Conservation (phyloP, 2,888 invertebrate genomes). For the Trachelus iudaicus region DNA sequence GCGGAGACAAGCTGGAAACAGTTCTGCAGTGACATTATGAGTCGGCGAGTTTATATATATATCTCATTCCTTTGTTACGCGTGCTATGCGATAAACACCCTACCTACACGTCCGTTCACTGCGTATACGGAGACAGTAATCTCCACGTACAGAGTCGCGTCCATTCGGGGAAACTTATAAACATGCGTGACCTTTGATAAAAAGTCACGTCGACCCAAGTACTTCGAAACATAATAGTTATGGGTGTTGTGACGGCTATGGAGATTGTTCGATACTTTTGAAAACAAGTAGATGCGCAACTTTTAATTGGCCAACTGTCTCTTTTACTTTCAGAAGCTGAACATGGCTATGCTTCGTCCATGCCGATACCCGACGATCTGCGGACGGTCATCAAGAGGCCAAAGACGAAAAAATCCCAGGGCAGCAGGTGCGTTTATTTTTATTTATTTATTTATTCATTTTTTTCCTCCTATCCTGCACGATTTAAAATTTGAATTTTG, state of each 20-base stretch:
- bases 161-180: background rate
- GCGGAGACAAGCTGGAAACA: background rate
- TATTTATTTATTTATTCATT: background rate
- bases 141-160: background rate
- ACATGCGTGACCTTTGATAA: background rate
- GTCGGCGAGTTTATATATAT: background rate
- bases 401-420: slow-evolving; percentile 89
- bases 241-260: background rate
- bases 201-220: background rate
- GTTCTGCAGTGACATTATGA: background rate
- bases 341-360: slow-evolving; percentile 89
- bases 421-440: slow-evolving; percentile 78
- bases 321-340: slow-evolving; percentile 82
- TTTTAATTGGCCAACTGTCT: slow-evolving; percentile 71
- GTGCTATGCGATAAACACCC: background rate
- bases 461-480: background rate
- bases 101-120: background rate
- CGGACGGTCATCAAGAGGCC: slow-evolving; percentile 78
- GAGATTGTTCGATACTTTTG: slow-evolving; percentile 1
- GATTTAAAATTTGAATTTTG: background rate
- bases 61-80: background rate
- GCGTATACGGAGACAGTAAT: background rate
- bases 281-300: background rate
- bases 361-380: slow-evolving; percentile 83
- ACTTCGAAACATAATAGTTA: background rate